Evolutionary conservation across 2,797 vertebrate genomes (phyloP).

Genomic region (Chrosomus eos): DNA sequence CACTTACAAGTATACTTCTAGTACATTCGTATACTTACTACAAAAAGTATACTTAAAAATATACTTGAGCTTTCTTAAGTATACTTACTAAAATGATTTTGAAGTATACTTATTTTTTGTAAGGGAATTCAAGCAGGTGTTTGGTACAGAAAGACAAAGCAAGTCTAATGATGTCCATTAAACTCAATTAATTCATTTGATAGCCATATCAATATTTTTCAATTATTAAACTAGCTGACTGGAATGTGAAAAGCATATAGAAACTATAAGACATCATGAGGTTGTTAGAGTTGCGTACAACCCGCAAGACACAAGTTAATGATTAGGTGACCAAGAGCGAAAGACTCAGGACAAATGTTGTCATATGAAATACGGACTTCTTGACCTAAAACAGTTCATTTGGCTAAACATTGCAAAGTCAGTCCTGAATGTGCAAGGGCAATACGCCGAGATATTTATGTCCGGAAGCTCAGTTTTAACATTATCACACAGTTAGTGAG

Average conservation of each 20-base stretch:
- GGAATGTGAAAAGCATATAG: neutral
- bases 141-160: neutral
- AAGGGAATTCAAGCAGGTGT: neutral
- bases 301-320: slow-evolving; percentile 1
- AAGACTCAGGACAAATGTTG: neutral
- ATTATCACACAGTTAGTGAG: slow-evolving; percentile 20
- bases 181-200: neutral
- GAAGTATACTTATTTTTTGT: neutral
- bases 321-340: neutral
- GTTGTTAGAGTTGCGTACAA: neutral
- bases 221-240: neutral
- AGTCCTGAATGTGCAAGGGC: neutral
- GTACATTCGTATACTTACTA: too few relatives aligned
- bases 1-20: neutral
- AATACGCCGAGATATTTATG: neutral
- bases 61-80: too few relatives aligned
- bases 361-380: neutral
- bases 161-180: neutral
- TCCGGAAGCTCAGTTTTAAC: slow-evolving; percentile 8
- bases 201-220: neutral
- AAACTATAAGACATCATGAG: neutral
- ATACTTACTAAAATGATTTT: neutral
- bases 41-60: too few relatives aligned
- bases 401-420: neutral
- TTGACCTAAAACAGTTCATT: slow-evolving; percentile 21